phyloP scores from a whole-genome alignment of 2,113 vertebrate species.

The Podilymbus podiceps region DNA sequence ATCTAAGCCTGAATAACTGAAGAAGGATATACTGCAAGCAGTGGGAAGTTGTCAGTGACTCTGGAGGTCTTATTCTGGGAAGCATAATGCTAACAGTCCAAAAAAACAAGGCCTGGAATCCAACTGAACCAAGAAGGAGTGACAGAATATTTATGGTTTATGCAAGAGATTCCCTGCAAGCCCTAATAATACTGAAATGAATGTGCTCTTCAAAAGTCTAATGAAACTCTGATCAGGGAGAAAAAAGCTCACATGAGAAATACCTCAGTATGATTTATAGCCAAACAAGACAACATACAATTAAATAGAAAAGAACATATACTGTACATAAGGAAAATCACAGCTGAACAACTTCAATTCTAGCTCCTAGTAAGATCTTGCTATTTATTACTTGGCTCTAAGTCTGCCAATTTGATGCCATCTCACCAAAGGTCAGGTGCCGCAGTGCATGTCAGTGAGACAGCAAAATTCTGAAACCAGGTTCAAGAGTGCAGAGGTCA shows the following conservation, averaged over 20 bases:
- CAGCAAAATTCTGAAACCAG: neutral
- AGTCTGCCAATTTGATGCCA: neutral
- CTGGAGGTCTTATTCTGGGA: neutral
- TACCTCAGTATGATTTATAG: neutral
- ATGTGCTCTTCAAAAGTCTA: neutral
- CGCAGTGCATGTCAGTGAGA: neutral
- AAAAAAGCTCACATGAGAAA: neutral
- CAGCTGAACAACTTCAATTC: neutral
- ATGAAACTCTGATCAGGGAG: neutral
- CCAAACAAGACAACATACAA: neutral
- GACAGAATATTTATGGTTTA: neutral
- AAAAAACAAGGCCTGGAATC: neutral
- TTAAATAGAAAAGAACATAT: neutral
- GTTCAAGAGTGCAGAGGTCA: neutral
- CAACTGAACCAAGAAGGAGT: neutral
- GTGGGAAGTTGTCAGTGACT: neutral
- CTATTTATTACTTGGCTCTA: neutral
- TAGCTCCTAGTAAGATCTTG: neutral
- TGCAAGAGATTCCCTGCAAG: neutral
- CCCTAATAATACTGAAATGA: neutral
- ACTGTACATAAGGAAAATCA: neutral
- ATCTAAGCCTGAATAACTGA: conserved; percentile 8
- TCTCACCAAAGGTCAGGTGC: neutral
- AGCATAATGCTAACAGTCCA: neutral
- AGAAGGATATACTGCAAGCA: neutral